Percentiles rank a stretch among this genome's conserved stretches.
Conservation (phyloP, 92 coral and sea anemone species). For the Galaxea fascicularis region DNA sequence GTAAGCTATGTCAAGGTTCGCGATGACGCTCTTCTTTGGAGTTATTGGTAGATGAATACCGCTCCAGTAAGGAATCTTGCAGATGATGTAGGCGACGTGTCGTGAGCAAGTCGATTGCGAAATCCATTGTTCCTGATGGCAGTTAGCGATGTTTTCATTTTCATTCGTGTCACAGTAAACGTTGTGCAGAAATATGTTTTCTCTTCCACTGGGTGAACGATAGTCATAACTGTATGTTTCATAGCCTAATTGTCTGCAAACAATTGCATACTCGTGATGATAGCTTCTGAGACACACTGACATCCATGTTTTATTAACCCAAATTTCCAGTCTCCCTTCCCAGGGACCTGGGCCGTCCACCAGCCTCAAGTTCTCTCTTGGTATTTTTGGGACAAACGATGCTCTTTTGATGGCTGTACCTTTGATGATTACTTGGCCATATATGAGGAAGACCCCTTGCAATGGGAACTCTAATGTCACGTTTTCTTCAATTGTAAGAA, state of each 20-base stretch:
- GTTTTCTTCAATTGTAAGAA: conserved; percentile 41
- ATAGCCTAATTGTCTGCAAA: conserved; percentile 44
- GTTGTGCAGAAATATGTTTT: conserved; percentile 17
- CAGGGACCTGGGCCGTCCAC: conserved; percentile 49
- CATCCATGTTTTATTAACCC: conserved; percentile 60
- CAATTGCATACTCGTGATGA: neutral
- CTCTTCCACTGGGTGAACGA: neutral
- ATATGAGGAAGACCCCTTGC: conserved; percentile 22
- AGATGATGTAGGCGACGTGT: conserved; percentile 12
- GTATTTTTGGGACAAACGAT: conserved; percentile 25
- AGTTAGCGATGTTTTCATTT: conserved; percentile 24
- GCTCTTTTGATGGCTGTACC: conserved; percentile 29
- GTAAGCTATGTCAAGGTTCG: conserved; percentile 35
- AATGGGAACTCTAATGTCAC: conserved; percentile 44
- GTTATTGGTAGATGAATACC: conserved; percentile 60
- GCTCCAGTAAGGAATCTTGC: conserved; percentile 61
- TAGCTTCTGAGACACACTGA: conserved; percentile 10
- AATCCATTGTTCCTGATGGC: conserved; percentile 28
- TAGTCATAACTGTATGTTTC: neutral
- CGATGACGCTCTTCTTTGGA: conserved; percentile 24
- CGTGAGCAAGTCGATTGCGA: neutral
- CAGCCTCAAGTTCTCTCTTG: conserved; percentile 20
- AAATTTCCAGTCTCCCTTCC: conserved; percentile 53
- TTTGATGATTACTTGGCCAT: conserved; percentile 23
- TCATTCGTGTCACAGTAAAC: conserved; percentile 21